These are phyloP conservation scores for Brachionus manjavacas DNA, from an alignment of 1,140 invertebrate species.

Conservation along the genomic window DNA sequence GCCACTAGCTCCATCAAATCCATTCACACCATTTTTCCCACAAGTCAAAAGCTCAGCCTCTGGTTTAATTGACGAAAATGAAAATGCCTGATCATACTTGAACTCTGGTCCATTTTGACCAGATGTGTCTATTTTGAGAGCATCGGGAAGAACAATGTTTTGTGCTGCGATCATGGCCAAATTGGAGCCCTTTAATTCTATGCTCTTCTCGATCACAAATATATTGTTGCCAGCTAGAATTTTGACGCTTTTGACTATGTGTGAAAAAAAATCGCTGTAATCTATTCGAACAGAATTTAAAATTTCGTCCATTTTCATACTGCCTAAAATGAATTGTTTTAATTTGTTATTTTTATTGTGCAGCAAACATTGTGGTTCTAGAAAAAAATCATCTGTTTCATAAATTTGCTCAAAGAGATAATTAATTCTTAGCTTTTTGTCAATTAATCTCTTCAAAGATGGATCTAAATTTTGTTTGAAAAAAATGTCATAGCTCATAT, in stretches of 20 bases:
- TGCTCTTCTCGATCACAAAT: background rate
- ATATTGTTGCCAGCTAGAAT: background rate
- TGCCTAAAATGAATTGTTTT: background rate
- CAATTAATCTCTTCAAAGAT: background rate
- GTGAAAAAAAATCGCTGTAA: background rate
- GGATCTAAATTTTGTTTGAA: background rate
- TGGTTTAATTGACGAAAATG: background rate
- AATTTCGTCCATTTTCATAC: background rate
- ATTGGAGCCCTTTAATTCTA: background rate
- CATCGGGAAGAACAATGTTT: background rate
- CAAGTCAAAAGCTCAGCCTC: background rate
- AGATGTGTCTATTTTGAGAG: background rate
- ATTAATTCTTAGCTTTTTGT: background rate
- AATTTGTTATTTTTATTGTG: background rate
- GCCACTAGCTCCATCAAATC: background rate
- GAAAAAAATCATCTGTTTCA: constrained; percentile 1
- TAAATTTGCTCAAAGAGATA: background rate
- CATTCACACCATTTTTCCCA: background rate
- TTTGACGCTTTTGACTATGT: background rate
- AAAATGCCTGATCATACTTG: background rate
- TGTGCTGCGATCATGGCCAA: background rate
- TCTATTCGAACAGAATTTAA: background rate
- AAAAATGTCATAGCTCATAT: background rate
- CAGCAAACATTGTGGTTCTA: background rate
- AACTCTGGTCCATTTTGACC: background rate